phyloP scores from a whole-genome alignment of 2,888 invertebrate species.

The Lutraria lutraria region DNA sequence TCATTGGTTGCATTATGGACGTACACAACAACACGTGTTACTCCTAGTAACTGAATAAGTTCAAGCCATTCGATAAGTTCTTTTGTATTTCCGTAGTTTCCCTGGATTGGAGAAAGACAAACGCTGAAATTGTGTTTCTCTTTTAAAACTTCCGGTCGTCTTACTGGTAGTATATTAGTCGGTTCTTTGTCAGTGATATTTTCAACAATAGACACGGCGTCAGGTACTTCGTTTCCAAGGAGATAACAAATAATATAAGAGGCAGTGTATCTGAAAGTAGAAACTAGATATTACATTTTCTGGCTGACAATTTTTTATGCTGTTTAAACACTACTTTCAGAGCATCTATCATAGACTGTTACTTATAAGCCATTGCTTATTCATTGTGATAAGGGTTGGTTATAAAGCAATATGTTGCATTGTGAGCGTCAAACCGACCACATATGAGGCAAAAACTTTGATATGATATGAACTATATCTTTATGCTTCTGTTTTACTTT shows the following conservation, averaged over 20 bases:
- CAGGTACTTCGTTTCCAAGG: not conserved
- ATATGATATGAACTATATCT: too few species aligned
- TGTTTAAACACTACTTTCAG: not conserved
- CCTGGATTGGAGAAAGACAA: conserved; percentile 66
- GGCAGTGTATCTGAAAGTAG: not conserved
- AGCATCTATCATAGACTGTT: not conserved
- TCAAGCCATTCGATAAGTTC: conserved; percentile 46
- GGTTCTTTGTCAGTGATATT: not conserved
- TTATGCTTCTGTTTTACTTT: too few species aligned
- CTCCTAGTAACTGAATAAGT: conserved; percentile 27
- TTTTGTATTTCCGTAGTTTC: not conserved
- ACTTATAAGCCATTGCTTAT: too few species aligned
- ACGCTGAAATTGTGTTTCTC: conserved; percentile 69
- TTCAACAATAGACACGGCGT: conserved; percentile 3
- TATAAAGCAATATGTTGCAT: too few species aligned
- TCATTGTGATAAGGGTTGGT: too few species aligned
- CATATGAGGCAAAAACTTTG: too few species aligned
- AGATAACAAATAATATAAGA: conserved; percentile 5
- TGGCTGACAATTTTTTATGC: not conserved
- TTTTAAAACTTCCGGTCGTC: not conserved
- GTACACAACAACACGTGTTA: conserved; percentile 27
- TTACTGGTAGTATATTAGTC: conserved; percentile 2
- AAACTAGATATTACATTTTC: not conserved
- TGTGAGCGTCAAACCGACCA: too few species aligned
- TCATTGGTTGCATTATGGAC: not conserved